Conservation (phyloP, 2,888 invertebrate genomes). For the Pocota personata region DNA sequence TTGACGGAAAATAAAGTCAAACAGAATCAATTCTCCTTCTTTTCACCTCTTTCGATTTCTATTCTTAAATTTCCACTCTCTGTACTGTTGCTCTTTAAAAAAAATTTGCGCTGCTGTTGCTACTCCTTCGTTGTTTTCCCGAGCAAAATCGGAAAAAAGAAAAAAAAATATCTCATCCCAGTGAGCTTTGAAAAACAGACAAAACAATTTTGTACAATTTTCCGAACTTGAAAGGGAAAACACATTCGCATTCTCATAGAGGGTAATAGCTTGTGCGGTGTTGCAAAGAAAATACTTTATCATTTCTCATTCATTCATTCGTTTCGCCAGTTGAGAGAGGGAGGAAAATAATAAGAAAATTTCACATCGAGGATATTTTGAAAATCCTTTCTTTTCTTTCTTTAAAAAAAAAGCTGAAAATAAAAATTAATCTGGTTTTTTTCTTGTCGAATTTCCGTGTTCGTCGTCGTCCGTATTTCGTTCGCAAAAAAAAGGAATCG, state of each 20-base stretch:
- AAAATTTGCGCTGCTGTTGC: neutral
- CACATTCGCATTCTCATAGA: conserved; percentile 48
- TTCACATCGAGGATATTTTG: neutral
- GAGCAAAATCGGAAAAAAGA: neutral
- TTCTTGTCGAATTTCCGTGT: neutral
- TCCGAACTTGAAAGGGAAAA: conserved; percentile 68
- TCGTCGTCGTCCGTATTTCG: neutral
- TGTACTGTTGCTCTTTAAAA: conserved; percentile 6
- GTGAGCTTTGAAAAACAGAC: conserved; percentile 50
- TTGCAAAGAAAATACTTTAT: conserved; percentile 44
- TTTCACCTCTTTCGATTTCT: conserved; percentile 12
- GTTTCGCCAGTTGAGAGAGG: conserved; percentile 42
- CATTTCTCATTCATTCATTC: conserved; percentile 62
- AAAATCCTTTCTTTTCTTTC: neutral
- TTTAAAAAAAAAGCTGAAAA: neutral
- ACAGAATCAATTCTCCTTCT: neutral
- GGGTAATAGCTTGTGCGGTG: conserved; percentile 50
- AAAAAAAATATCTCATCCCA: conserved; percentile 31
- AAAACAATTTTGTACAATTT: conserved; percentile 25
- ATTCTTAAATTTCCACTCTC: conserved; percentile 2
- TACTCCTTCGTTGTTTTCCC: conserved; percentile 18
- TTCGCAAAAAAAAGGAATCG: neutral
- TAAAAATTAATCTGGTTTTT: neutral
- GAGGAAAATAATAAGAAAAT: neutral
- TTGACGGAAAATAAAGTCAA: neutral